phyloP scores from a whole-genome alignment of 1,140 invertebrate genomes.

The Apis dorsata region DNA sequence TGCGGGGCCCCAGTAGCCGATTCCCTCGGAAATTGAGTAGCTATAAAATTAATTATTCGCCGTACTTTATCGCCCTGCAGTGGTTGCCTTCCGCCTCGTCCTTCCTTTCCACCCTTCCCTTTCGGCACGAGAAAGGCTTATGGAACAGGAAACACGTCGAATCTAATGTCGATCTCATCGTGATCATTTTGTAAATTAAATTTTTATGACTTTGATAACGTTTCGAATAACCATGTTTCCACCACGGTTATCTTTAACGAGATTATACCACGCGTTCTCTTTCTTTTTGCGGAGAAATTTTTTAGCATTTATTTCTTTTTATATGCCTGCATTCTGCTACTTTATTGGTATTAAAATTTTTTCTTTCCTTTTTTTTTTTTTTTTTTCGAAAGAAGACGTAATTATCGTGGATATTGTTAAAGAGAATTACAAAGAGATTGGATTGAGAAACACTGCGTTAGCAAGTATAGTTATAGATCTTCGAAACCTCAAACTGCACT shows the following conservation, averaged over 20 bases:
- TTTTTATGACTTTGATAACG: neutral
- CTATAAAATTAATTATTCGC: slow-evolving; percentile 81
- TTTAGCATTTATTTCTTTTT: too few species aligned
- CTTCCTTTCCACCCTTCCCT: neutral
- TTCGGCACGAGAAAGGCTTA: slow-evolving; percentile 36
- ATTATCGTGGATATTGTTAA: too few species aligned
- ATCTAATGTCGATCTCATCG: neutral
- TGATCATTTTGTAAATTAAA: slow-evolving; percentile 11
- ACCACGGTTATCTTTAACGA: neutral
- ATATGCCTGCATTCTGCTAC: too few species aligned
- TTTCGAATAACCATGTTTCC: neutral
- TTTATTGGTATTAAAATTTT: too few species aligned
- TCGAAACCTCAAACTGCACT: too few species aligned
- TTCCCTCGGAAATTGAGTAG: slow-evolving; percentile 80
- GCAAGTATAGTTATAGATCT: too few species aligned
- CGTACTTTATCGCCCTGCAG: slow-evolving; percentile 75
- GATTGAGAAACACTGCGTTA: too few species aligned
- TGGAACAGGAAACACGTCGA: slow-evolving; percentile 47
- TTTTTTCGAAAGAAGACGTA: too few species aligned
- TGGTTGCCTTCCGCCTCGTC: slow-evolving; percentile 35
- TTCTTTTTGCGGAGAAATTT: too few species aligned
- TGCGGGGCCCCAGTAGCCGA: slow-evolving; percentile 75
- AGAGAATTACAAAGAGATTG: too few species aligned
- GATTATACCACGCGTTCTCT: neutral
- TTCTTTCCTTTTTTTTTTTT: too few species aligned